A percentile compares a stretch with the other conserved stretches of the same genome.
Conservation (phyloP, 2,797 vertebrate species). For the Mycteria americana region DNA sequence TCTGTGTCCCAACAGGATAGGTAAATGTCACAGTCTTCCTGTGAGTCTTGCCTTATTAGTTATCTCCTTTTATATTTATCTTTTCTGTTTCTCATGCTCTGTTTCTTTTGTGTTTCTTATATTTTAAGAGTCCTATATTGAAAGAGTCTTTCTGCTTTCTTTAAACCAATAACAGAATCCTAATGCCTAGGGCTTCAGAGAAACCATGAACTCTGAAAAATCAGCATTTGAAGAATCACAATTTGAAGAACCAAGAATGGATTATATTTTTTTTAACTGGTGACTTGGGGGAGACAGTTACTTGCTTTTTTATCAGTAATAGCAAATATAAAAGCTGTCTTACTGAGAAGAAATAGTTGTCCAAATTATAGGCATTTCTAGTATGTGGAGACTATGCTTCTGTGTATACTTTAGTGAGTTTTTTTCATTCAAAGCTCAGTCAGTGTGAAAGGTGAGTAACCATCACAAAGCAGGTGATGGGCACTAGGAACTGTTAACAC, state of each 20-base stretch:
- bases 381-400: neutral
- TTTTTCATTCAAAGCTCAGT: neutral
- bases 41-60: neutral
- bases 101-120: neutral
- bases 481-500: neutral
- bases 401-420: neutral
- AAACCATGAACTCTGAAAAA: neutral
- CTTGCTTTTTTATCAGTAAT: neutral
- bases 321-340: neutral
- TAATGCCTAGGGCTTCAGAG: neutral
- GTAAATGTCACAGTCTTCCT: neutral
- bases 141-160: neutral
- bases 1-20: neutral
- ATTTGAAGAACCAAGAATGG: neutral
- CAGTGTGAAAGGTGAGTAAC: conserved; percentile 39
- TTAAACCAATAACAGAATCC: neutral
- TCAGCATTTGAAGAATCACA: neutral
- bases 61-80: neutral
- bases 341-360: neutral
- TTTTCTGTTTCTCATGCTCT: neutral
- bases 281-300: neutral
- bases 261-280: neutral
- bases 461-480: neutral
- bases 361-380: neutral
- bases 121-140: neutral